A percentile compares a stretch with the other conserved stretches of the same genome.
phyloP scores from a whole-genome alignment of 1,140 invertebrate species.

The Stratiolaelaps scimitus region DNA sequence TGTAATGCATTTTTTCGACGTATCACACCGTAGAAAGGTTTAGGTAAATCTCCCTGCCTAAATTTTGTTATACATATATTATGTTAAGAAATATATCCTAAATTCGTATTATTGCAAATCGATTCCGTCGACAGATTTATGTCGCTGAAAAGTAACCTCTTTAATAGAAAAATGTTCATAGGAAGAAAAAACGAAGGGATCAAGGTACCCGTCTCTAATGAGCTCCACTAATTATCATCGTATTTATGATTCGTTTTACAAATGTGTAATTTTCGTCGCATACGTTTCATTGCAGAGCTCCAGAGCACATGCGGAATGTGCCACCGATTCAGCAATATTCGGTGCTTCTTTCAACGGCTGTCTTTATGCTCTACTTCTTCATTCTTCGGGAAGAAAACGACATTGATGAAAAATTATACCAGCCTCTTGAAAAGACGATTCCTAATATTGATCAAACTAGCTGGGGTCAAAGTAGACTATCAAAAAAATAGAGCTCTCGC shows the following conservation, averaged over 20 bases:
- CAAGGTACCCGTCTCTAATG: not conserved
- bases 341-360: not conserved
- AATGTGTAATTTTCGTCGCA: not conserved
- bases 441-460: not conserved
- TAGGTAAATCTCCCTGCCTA: no score
- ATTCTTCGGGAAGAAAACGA: constrained; percentile 20
- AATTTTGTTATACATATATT: no score
- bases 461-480: no score
- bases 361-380: constrained; percentile 13
- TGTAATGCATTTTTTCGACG: no score
- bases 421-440: not conserved
- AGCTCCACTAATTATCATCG: not conserved
- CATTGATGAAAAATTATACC: not conserved
- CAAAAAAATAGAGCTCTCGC: no score
- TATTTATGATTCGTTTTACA: not conserved
- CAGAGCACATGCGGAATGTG: not conserved
- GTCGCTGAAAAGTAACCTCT: no score
- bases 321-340: no score
- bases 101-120: no score
- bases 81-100: no score
- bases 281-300: not conserved
- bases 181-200: not conserved
- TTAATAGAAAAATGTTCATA: no score
- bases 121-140: no score
- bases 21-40: no score